Evolutionary conservation across 2,113 vertebrate genomes (phyloP), one percentile per base, ranked within the genome.

Genomic region (Sorex fumeus): DNA sequence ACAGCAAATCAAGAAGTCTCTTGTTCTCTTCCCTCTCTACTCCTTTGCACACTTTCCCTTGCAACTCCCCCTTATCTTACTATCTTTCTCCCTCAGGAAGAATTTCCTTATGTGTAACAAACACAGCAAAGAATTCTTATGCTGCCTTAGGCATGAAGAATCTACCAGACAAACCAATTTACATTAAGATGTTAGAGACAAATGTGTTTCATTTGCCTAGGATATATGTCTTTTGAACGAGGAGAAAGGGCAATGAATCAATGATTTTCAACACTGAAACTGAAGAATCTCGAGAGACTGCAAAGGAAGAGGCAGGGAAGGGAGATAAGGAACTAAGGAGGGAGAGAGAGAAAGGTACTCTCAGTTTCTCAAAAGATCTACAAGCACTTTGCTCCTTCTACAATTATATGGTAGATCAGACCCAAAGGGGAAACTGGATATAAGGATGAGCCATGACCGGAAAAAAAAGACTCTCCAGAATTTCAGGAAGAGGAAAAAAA

Each of bases 251-350:
- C 19, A 83, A 53, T 10, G 11, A 80, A 62, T 13, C 5, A 5
- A 81, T 82, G 85, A 76, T 85, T 90, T 93, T 71, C 64, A 74
- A 34, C 15, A 76, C 30, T 43, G 27, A 87, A 84, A 82, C 28
- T 77, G 1, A 76, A 92, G 30, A 93, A 34, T 70, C 25, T 67
- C 45, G 12, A 25, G 19, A 83, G 76, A 88, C 0, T 6, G n/a
- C 34, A 69, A 82, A 84, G 30, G 30, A 91, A 87, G 34, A n/a
- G 7, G 4, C 57, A 7, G 28, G 50, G 2, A 57, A 87, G 40
- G 1, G 4, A 3, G 19, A 0, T 40, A 50, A 60, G 12, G 18
- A 78, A 6, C 7, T 45, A 40, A 45, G 50, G 21, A 74, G 7
- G 1, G 30, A 69, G 9, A 11, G 2, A 11, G 27, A 78, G 21